A percentile compares a stretch with the other conserved stretches of the same genome.
Evolutionary conservation across 2,113 vertebrate genomes (phyloP).

Genomic region (Cyanistes caeruleus): DNA sequence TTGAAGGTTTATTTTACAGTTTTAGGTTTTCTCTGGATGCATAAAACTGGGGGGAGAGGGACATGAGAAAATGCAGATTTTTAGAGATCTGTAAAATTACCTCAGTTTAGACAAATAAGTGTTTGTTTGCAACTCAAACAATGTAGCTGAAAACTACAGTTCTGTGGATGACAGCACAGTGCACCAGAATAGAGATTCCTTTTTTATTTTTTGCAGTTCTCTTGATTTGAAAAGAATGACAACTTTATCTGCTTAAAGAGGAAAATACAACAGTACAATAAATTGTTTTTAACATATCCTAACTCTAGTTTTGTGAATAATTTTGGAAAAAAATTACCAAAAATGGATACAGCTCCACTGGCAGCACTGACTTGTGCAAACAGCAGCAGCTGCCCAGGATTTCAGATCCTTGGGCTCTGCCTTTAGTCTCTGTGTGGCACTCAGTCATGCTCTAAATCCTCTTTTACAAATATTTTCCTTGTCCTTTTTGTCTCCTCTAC

Average conservation of each 20-base stretch:
- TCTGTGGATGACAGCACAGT: neutral
- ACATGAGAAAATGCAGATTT: conserved; percentile 67
- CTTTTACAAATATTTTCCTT: neutral
- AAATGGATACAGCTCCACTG: neutral
- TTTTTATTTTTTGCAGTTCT: neutral
- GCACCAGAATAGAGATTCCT: neutral
- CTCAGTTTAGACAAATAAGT: conserved; percentile 44
- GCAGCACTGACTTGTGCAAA: neutral
- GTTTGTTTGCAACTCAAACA: conserved; percentile 49
- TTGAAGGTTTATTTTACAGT: conserved; percentile 75
- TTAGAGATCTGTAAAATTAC: conserved; percentile 74
- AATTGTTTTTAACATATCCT: neutral
- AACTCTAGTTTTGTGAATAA: neutral
- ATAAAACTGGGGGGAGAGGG: conserved; percentile 31
- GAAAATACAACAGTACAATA: neutral
- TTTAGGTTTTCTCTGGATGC: conserved; percentile 64
- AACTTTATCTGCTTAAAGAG: neutral
- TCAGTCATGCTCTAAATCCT: neutral
- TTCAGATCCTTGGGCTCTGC: neutral
- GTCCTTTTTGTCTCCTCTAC: neutral
- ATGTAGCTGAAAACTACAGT: neutral
- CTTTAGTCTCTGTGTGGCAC: neutral
- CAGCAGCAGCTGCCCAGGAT: neutral
- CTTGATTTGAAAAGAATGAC: neutral
- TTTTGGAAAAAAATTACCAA: neutral